Base-by-base conservation (phyloP, 2,888 invertebrate species). In the Drosophila multiciliata region DNA sequence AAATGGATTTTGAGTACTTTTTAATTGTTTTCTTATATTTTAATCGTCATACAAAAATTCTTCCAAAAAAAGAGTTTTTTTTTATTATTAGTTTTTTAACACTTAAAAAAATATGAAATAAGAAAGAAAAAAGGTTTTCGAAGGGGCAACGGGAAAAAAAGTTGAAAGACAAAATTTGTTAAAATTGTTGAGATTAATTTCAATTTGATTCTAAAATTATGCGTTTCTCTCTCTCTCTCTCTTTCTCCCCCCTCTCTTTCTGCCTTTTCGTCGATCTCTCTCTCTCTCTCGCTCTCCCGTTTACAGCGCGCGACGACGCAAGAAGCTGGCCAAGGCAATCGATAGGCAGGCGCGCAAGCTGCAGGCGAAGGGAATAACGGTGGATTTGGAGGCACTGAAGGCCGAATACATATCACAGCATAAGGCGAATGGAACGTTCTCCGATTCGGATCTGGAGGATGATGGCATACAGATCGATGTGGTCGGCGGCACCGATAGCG, bases 331-430 rank as follows among this genome's bases (percentile, higher is more conserved):
- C 91, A 99, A 99, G 93, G 97, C 97, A 75, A 94, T 98, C 85
- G 98, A 98, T 92, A 94, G 98, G 64, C 98, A 98, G 93, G 98
- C 98, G 85, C 95, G 98, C 83, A 98, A 99, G 92, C 95, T 99
- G 71, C 96, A 98, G 66, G 97, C 97, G 58, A 98, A 98, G 93
- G 98, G 98, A 83, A 97, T 98, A 89, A 95, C 97, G 23, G 98
- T 98, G 29, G 97, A 98, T 92, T 93, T 98, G 74, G 97, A 97
- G 88, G 96, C 97, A 4, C 94, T 98, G 59, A 96, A 97, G 87
- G 94, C 96, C 54, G 98, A 98, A 92, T 97, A 97, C 94, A 95
- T 98, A 87, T 96, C 96, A 15, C 97, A 97, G 92, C 96, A 96
- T 85, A 94, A 96, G 78, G 93, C 93, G 68, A 93, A 92, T 63